Base-by-base conservation (phyloP, 2,113 vertebrate genomes). In the Sigmodon hispidus region DNA sequence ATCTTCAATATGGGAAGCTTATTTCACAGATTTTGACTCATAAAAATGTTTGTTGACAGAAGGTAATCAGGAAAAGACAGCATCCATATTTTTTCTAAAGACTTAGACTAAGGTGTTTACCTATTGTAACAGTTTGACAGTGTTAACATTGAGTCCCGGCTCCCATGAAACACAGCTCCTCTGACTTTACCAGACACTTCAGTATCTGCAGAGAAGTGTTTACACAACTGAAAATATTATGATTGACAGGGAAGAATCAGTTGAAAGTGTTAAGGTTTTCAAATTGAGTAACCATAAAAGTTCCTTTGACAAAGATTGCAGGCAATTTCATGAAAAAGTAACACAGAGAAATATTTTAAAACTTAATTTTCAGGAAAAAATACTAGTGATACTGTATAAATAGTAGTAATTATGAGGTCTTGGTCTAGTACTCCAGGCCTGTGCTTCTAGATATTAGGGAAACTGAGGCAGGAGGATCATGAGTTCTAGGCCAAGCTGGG, bases 331-430 rank as follows among this genome's bases (percentile, higher is more conserved):
- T 86, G 45, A 45, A 63, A 92, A 86, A 94, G 72, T 17, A 85
- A 76, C 57, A 79, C 29, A 79, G 70, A 93, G 65, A 55, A 57
- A 50, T 75, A 40, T 81, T 89, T 73, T 19, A 94, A 93, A 97
- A 34, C 73, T 93, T 89, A 24, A 43, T 85, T 77, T 91, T 94
- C 67, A 75, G 72, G 72, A 70, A 95, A 95, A 87, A 75, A 87
- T 29, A 75, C 4, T 65, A 45, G 19, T 59, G 36, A 29, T 29
- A 3, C 6, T 0, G 2, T 73, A 26, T 87, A n/a, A 67, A 50
- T 52, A 50, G 26, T 36, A 69, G 24, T 72, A 57, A 87, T 40
- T 31, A 57, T 43, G 19, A 13, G 36, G 40, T 36, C 0, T 57
- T 11, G 22, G 69, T 55, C 19, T 57, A 55, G 24, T 43, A n/a